These are phyloP conservation scores for Rhinogobio ventralis DNA, from an alignment of 2,797 vertebrate species.

Conservation along the genomic window DNA sequence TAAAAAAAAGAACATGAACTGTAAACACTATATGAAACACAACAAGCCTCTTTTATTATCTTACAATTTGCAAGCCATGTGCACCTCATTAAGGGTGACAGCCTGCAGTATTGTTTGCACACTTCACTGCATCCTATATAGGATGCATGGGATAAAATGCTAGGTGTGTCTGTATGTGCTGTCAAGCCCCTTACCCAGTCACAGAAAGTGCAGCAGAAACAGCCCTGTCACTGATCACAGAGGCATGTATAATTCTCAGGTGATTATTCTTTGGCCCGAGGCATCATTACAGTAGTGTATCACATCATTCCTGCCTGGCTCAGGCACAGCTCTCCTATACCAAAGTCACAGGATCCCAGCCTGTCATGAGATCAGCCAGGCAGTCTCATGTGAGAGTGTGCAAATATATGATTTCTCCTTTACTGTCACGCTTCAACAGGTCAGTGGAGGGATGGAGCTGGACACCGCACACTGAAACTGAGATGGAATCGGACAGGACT, in stretches of 20 bases:
- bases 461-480: slow-evolving; percentile 4
- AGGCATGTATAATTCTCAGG: slow-evolving; percentile 53
- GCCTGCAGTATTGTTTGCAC: not conserved
- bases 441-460: slow-evolving; percentile 41
- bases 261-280: slow-evolving; percentile 49
- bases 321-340: not conserved
- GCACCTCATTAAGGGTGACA: slow-evolving; percentile 18
- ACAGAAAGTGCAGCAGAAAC: slow-evolving; percentile 23
- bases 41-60: not conserved
- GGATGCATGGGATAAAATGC: slow-evolving; percentile 8
- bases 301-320: slow-evolving; percentile 27
- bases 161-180: slow-evolving; percentile 14
- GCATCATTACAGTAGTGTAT: slow-evolving; percentile 48
- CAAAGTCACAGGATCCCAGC: slow-evolving; percentile 37
- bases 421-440: slow-evolving; percentile 53
- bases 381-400: slow-evolving; percentile 44
- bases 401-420: slow-evolving; percentile 54
- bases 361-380: slow-evolving; percentile 51
- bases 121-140: slow-evolving; percentile 20
- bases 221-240: slow-evolving; percentile 43
- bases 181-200: slow-evolving; percentile 23
- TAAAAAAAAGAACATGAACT: not conserved
- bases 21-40: not conserved
- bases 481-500: slow-evolving; percentile 60
- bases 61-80: not conserved